A percentile compares a stretch with the other conserved stretches of the same genome.
Evolutionary conservation across 2,113 vertebrate genomes (phyloP).

Genomic region (Illadopsis cleaveri): DNA sequence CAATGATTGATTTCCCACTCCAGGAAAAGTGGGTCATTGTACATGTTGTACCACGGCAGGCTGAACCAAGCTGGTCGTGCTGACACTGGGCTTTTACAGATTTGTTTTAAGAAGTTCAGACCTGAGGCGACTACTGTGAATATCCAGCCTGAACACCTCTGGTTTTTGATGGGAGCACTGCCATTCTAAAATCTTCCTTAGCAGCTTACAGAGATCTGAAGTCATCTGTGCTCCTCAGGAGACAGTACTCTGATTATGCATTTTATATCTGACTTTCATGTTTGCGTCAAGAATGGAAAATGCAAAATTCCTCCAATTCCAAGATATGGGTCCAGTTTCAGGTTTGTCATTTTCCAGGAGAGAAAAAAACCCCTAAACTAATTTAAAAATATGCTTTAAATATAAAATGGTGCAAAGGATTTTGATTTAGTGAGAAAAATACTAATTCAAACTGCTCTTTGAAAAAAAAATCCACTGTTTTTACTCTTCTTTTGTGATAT

Average conservation of each 20-base stretch:
- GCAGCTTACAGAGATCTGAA: background rate
- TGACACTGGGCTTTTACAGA: background rate
- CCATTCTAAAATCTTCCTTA: background rate
- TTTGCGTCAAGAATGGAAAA: background rate
- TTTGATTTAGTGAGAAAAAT: background rate
- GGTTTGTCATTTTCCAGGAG: background rate
- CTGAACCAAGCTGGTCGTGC: constrained; percentile 1
- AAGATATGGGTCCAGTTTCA: background rate
- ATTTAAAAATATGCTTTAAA: background rate
- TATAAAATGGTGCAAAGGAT: background rate
- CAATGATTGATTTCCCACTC: constrained; percentile 62
- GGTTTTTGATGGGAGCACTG: background rate
- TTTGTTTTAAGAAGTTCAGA: constrained; percentile 29
- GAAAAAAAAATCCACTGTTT: background rate
- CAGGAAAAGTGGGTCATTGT: constrained; percentile 53
- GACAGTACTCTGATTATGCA: background rate
- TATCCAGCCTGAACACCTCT: background rate
- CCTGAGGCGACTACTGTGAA: background rate
- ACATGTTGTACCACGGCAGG: constrained; percentile 19
- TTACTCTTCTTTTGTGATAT: background rate
- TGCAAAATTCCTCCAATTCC: background rate
- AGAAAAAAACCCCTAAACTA: background rate
- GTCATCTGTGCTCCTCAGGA: background rate
- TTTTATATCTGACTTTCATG: background rate
- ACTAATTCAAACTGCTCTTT: background rate